Percentiles rank a stretch among this genome's conserved stretches.
phyloP scores from a whole-genome alignment of 2,113 vertebrate genomes.

The Eudyptes chrysolophus region DNA sequence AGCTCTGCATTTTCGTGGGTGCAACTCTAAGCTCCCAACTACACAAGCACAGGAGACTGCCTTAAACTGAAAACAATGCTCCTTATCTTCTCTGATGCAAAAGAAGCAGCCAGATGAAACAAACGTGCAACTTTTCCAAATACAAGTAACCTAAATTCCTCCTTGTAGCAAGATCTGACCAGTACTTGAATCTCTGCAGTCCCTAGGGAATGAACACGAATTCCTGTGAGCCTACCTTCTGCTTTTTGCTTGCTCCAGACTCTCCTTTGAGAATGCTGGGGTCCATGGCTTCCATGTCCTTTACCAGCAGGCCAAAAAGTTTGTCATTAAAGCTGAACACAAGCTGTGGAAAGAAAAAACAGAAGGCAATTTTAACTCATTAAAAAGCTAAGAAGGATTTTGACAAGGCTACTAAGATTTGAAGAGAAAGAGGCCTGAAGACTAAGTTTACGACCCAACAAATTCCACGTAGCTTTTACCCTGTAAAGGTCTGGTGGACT shows the following conservation, averaged over 20 bases:
- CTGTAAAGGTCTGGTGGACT: neutral
- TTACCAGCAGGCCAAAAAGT: constrained; percentile 86
- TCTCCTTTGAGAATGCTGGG: constrained; percentile 90
- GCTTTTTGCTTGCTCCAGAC: constrained; percentile 77
- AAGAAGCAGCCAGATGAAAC: neutral
- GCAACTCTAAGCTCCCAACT: neutral
- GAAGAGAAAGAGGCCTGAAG: neutral
- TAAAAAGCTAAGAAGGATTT: neutral
- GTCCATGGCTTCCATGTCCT: constrained; percentile 95
- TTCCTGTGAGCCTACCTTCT: constrained; percentile 79
- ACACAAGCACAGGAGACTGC: neutral
- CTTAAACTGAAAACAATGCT: neutral
- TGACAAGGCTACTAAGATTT: neutral
- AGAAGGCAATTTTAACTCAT: neutral
- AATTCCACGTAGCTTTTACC: rapidly evolving
- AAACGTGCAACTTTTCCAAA: neutral
- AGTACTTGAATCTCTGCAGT: neutral
- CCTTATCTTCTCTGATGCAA: neutral
- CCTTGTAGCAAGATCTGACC: neutral
- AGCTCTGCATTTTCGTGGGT: neutral
- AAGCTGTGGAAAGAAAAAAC: constrained; percentile 73
- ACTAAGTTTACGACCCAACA: neutral
- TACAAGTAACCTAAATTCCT: neutral
- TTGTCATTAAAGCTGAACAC: constrained; percentile 92
- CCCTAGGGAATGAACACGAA: neutral